Base-by-base conservation (phyloP, 1,140 invertebrate genomes). In the Trissolcus basalis region DNA sequence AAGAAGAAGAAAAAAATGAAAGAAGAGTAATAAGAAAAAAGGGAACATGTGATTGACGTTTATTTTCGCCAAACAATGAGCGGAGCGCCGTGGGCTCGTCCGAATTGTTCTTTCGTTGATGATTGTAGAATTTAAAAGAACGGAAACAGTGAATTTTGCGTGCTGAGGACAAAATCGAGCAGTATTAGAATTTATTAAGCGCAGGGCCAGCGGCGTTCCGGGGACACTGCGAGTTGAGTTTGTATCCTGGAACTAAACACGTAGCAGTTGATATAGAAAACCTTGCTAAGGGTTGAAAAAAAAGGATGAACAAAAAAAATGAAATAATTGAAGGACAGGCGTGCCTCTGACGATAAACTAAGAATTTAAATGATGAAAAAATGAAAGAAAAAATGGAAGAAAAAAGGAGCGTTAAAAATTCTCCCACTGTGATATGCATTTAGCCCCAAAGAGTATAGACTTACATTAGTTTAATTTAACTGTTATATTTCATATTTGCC, bases 401-500 rank as follows among this genome's bases (percentile, higher is more conserved):
- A 27, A 27, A 27, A 27, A 27, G 19, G 19, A 27, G 9, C 80
- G 75, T n/a, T n/a, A n/a, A 82, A 86, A 85, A 83, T 82, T 87
- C 81, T 85, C 72, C 80, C 84, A 86, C 87, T 88, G 87, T 88
- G 87, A 88, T 88, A 88, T 82, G 84, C 85, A 88, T 87, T 87
- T 87, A 87, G 85, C 81, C 84, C 87, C 86, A 88, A 88, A 88
- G 86, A 88, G 76, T 87, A 82, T 88, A 88, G 84, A 86, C 82
- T 85, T 87, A 87, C 82, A 88, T 86, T 85, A 86, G 83, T 88
- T 86, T 87, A 86, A 87, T 88, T 87, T 86, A 84, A 87, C 82
- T 83, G 80, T 85, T 86, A 86, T 84, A 84, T 85, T 85, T 88
- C 85, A 86, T 87, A 86, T 87, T 87, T 88, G 85, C 86, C 84